Evolutionary conservation across 2,888 invertebrate species (phyloP).

Genomic region (Cryptosula pallasiana): DNA sequence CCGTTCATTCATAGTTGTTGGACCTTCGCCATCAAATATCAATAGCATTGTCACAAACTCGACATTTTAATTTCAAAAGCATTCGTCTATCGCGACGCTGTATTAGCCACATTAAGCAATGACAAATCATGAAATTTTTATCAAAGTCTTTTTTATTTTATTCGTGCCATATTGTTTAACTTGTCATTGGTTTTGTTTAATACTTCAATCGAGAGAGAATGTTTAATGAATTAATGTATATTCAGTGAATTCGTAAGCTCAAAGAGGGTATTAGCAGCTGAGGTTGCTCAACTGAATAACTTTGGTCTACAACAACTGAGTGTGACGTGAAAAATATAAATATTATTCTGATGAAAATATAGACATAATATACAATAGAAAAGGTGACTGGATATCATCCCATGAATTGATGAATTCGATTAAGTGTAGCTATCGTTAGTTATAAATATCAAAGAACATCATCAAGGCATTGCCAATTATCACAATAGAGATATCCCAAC

Average conservation of each 20-base stretch:
- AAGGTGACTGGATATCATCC: too few relatives aligned
- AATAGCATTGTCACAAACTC: neutral
- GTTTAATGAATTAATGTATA: neutral
- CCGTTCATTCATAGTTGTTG: neutral
- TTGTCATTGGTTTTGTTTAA: neutral
- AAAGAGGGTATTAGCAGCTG: neutral
- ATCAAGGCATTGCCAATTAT: neutral
- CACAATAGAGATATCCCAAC: neutral
- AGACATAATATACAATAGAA: neutral
- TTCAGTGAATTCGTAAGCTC: neutral
- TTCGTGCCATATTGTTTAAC: neutral
- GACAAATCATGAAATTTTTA: neutral
- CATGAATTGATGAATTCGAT: too few relatives aligned
- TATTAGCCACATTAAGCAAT: neutral
- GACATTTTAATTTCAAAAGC: neutral
- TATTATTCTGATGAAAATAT: neutral
- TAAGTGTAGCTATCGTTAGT: too few relatives aligned
- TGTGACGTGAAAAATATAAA: neutral
- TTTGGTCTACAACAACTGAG: neutral
- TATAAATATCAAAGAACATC: too few relatives aligned
- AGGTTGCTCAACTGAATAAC: too few relatives aligned
- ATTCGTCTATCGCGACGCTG: neutral
- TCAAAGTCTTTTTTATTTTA: neutral
- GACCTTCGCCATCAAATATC: neutral
- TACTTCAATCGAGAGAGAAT: neutral